Conservation (phyloP, 2,113 vertebrate genomes). For the Rafetus swinhoei region DNA sequence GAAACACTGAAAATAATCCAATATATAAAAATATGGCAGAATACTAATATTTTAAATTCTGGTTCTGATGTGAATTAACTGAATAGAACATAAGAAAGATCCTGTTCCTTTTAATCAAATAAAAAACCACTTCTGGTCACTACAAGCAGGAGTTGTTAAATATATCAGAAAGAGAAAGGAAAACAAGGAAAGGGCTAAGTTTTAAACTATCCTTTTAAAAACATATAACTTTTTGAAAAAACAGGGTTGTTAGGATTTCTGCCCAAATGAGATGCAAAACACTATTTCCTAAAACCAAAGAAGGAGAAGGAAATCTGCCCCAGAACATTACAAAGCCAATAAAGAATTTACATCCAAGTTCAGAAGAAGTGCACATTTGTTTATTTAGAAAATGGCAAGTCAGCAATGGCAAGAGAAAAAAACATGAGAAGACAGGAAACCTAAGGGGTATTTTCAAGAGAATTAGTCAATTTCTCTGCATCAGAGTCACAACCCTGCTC, state of each 20-base stretch:
- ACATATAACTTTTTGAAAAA: not conserved
- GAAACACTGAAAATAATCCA: constrained; percentile 71
- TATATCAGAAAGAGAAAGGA: not conserved
- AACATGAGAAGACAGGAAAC: not conserved
- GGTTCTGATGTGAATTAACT: constrained; percentile 41
- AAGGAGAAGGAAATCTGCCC: constrained; percentile 56
- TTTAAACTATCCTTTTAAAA: constrained; percentile 6
- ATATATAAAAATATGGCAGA: constrained; percentile 64
- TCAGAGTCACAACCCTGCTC: not conserved
- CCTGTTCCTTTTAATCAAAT: constrained; percentile 2
- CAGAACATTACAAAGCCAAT: constrained; percentile 32
- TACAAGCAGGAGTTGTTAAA: not conserved
- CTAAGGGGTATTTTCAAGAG: not conserved
- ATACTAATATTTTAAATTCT: not conserved
- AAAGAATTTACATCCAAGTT: not conserved
- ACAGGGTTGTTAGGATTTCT: not conserved
- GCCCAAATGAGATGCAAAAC: not conserved
- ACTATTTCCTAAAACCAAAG: constrained; percentile 40
- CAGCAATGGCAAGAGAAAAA: fast-evolving
- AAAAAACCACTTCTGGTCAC: constrained; percentile 1
- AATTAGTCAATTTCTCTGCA: not conserved
- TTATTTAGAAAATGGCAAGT: not conserved
- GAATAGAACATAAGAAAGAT: constrained; percentile 8
- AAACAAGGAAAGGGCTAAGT: not conserved
- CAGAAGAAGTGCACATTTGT: not conserved